These are phyloP conservation scores for Oenanthe melanoleuca DNA, from an alignment of 2,113 vertebrate genomes.

Conservation along the genomic window DNA sequence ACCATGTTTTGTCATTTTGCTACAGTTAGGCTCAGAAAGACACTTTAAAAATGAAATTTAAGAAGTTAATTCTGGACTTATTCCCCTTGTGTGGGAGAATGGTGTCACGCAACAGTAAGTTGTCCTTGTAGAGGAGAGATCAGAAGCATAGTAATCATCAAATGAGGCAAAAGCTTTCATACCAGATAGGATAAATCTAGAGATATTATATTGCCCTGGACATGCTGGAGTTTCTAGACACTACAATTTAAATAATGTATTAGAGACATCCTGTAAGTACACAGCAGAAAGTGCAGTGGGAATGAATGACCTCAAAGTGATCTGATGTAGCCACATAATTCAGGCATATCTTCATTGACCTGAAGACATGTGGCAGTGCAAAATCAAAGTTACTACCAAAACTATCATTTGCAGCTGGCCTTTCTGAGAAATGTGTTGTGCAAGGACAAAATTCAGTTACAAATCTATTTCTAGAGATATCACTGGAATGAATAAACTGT, in stretches of 20 bases:
- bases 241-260: neutral
- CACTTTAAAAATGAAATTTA: neutral
- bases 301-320: neutral
- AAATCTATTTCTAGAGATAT: neutral
- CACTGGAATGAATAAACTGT: neutral
- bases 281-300: neutral
- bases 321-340: neutral
- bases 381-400: neutral
- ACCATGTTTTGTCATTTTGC: neutral
- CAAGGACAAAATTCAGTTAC: neutral
- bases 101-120: neutral
- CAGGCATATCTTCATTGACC: neutral
- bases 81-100: rapidly evolving
- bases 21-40: neutral
- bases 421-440: neutral
- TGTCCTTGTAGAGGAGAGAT: neutral
- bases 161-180: neutral
- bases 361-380: neutral
- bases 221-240: neutral
- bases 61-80: neutral
- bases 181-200: neutral
- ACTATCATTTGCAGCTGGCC: neutral
- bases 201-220: neutral
- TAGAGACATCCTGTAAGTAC: neutral
- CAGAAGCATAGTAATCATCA: neutral